Evolutionary conservation across 2,113 vertebrate species (phyloP).

Genomic region (Regulus satrapa): DNA sequence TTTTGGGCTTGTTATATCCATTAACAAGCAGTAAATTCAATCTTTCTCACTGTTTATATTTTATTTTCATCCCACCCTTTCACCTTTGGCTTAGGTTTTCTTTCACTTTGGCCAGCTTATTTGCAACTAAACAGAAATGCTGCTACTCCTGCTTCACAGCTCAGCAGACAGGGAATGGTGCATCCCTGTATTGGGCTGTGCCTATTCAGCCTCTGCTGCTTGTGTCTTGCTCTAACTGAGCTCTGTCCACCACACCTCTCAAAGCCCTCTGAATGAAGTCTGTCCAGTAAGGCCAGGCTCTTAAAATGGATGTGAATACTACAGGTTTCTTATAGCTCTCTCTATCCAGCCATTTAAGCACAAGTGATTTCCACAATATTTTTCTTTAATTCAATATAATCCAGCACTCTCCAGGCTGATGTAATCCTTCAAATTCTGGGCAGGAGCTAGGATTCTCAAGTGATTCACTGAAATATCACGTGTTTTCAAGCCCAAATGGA

Average conservation of each 20-base stretch:
- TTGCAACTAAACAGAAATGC: neutral
- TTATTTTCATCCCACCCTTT: neutral
- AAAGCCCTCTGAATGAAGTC: neutral
- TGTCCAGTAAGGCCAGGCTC: neutral
- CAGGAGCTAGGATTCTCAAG: neutral
- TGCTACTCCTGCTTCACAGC: neutral
- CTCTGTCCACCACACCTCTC: neutral
- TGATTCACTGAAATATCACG: neutral
- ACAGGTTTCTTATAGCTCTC: neutral
- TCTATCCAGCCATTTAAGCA: neutral
- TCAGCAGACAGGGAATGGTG: neutral
- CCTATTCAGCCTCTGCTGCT: neutral
- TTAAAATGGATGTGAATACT: neutral
- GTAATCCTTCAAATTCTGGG: neutral
- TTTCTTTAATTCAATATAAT: neutral
- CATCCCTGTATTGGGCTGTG: fast-evolving
- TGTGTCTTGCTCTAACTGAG: neutral
- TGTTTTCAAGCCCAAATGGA: neutral
- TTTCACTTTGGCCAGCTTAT: neutral
- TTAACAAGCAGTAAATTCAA: conserved; percentile 15
- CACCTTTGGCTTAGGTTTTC: neutral
- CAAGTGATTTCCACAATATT: neutral
- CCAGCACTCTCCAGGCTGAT: neutral
- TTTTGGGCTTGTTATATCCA: conserved; percentile 43
- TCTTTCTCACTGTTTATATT: neutral